Base-by-base conservation (phyloP, 2,888 invertebrate genomes). In the Sarcophaga caerulescens region DNA sequence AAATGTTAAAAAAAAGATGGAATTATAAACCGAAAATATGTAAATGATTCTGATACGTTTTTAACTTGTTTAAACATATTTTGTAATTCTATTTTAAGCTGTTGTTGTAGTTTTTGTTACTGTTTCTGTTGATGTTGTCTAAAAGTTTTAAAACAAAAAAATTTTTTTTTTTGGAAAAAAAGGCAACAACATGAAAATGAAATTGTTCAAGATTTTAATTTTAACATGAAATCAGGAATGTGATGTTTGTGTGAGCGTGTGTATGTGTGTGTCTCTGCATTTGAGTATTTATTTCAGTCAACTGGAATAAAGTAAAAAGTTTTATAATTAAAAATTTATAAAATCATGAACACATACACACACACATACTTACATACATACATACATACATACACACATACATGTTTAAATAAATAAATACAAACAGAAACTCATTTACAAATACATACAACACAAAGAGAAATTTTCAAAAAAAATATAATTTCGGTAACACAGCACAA, bases 251-350 rank as follows among this genome's bases (percentile, higher is more conserved):
- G 4, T 23, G 57, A 2, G 1, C 8, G n/a, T 71, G 6, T 45
- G 57, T 21, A 12, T 17, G 17, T 57, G 8, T 52, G 35, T 45
- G n/a, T 17, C 21, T 10, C 8, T 19, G 52, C 70, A 35, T 35
- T 35, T 35, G 35, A 52, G 52, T 52, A 52, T 52, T 52, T 14
- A 52, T 52, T 52, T 52, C 52, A 52, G 52, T 71, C 59, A 68
- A 68, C 45, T 66, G 19, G 45, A 73, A 84, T 73, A 62, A 77
- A 76, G 70, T 65, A 76, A 6, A 85, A 85, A 81, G 60, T 85
- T 85, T 85, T 79, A 57, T 81, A 85, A 85, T 85, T 85, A 85
- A 81, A 85, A 81, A 77, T 77, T 25, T 66, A 23, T 70, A 21
- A 17, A 62, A 59, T 17, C 52, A 17, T 57, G 71, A 5, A 57